Conservation (phyloP, 2,113 vertebrate species). For the Macquaria australasica region DNA sequence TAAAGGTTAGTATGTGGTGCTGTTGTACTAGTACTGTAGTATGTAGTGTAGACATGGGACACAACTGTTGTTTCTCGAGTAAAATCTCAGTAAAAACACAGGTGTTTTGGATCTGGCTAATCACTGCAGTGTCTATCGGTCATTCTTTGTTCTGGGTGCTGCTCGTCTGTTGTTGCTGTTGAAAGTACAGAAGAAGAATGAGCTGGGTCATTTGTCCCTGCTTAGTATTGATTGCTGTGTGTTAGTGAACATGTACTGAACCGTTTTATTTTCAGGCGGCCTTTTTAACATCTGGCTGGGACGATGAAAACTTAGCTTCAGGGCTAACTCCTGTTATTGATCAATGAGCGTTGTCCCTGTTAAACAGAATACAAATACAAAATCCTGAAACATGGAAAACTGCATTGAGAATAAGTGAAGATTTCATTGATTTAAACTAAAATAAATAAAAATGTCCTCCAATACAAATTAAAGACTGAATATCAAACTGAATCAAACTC, state of each 20-base stretch:
- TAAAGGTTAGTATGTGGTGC: too few relatives aligned
- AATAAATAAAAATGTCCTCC: not conserved
- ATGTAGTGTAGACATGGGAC: too few relatives aligned
- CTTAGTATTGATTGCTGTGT: too few relatives aligned
- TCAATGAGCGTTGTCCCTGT: not conserved
- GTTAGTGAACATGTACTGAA: not conserved
- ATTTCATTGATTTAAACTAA: not conserved
- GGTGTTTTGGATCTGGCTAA: too few relatives aligned
- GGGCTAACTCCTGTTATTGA: not conserved
- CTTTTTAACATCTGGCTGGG: not conserved
- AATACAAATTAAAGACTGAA: too few relatives aligned
- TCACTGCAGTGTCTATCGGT: not conserved
- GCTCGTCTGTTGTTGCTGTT: too few relatives aligned
- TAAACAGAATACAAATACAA: not conserved
- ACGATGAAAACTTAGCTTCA: not conserved
- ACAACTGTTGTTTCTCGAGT: too few relatives aligned
- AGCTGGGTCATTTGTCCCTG: too few relatives aligned
- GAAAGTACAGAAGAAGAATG: too few relatives aligned
- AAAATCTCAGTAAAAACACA: too few relatives aligned
- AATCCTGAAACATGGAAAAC: not conserved
- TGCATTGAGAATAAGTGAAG: not conserved
- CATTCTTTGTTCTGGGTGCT: not conserved
- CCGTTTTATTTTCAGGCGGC: not conserved
- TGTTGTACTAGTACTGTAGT: too few relatives aligned
- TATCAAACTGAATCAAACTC: too few relatives aligned